Percentiles rank a stretch among this genome's conserved stretches.
Conservation (phyloP, 2,888 invertebrate species). For the Ennomos quercinarius region DNA sequence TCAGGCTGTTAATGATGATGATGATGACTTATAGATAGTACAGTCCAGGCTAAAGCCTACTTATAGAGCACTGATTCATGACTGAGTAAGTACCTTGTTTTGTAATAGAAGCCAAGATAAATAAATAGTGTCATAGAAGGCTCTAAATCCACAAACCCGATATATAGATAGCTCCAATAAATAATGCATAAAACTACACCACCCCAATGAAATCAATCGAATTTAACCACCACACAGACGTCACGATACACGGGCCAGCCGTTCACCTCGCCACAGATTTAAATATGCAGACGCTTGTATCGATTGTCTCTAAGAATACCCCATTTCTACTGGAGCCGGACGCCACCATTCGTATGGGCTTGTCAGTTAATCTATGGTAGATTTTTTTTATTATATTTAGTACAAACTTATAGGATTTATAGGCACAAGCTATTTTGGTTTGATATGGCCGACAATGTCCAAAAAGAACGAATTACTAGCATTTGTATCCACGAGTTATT, state of each 20-base stretch:
- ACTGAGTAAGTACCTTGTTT: too few relatives aligned
- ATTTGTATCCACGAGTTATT: background rate
- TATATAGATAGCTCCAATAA: too few relatives aligned
- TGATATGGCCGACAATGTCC: too few relatives aligned
- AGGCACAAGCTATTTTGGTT: too few relatives aligned
- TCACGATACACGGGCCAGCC: conserved; percentile 43
- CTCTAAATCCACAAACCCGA: too few relatives aligned
- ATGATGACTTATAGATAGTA: too few relatives aligned
- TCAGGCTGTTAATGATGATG: too few relatives aligned
- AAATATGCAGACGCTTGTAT: conserved; percentile 81
- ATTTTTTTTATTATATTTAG: background rate
- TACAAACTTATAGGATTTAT: too few relatives aligned
- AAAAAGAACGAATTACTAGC: background rate
- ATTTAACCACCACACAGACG: conserved; percentile 24
- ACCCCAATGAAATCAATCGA: conserved; percentile 15
- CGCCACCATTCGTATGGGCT: conserved; percentile 45
- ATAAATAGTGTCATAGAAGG: too few relatives aligned
- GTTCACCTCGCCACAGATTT: conserved; percentile 71
- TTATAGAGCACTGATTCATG: too few relatives aligned
- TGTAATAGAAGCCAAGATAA: too few relatives aligned
- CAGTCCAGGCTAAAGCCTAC: too few relatives aligned
- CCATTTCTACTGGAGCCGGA: conserved; percentile 55
- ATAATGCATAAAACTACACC: background rate
- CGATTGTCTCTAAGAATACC: conserved; percentile 83
- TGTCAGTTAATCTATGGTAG: conserved; percentile 22